Evolutionary conservation across 1,140 invertebrate genomes (phyloP).

Genomic region (Procambarus clarkii): DNA sequence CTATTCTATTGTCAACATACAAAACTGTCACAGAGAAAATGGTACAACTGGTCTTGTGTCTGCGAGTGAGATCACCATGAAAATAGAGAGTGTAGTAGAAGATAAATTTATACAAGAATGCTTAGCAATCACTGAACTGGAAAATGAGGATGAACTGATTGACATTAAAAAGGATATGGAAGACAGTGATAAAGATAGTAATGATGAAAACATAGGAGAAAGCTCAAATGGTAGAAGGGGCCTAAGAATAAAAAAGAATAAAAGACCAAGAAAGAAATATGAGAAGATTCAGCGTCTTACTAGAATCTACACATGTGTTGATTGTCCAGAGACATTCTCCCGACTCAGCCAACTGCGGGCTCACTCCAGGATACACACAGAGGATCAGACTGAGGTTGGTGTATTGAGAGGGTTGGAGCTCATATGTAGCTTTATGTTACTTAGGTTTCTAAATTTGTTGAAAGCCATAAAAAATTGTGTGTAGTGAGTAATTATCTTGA

Average conservation of each 20-base stretch:
- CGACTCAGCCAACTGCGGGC: constrained; percentile 62
- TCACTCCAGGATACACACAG: constrained; percentile 56
- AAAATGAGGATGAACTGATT: background rate
- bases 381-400: constrained; percentile 57
- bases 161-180: constrained; percentile 34
- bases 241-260: constrained; percentile 19
- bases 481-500: too few species aligned
- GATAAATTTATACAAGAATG: constrained; percentile 49
- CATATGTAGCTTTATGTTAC: background rate
- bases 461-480: too few species aligned
- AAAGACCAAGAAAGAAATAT: constrained; percentile 52
- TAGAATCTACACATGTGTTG: constrained; percentile 62
- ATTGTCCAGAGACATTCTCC: constrained; percentile 60
- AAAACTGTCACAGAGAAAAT: constrained; percentile 26
- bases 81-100: constrained; percentile 38
- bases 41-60: constrained; percentile 5
- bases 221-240: background rate
- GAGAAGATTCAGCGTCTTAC: constrained; percentile 53
- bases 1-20: constrained; percentile 20
- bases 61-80: constrained; percentile 29
- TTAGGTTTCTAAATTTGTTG: too few species aligned
- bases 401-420: background rate
- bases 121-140: constrained; percentile 37
- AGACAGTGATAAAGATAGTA: constrained; percentile 47
- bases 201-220: constrained; percentile 49